Base-by-base conservation (phyloP, 2,113 vertebrate genomes). In the Onychorhynchus coronatus region DNA sequence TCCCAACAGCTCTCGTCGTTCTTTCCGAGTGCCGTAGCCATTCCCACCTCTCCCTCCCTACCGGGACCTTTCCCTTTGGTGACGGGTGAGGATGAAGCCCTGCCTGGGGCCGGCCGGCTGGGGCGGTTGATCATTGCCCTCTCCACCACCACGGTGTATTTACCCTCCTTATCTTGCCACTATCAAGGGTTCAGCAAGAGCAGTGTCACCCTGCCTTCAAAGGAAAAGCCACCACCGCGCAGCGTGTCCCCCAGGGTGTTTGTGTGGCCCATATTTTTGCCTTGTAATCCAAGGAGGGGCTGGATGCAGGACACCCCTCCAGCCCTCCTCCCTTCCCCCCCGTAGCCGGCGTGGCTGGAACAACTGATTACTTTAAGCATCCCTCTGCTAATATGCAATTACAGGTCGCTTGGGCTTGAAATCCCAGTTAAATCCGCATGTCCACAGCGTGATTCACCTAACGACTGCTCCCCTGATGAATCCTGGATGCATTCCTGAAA, bases 131-230 rank as follows among this genome's bases (percentile, higher is more conserved):
- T 97, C 95, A 3, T 95, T 93, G 96, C 86, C 91, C 94, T n/a
- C 35, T 56, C 30, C 86, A 63, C n/a, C 95, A 66, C 79, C 79
- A 8, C 12, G 5, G 6, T 3, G 3, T 95, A 35, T 97, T 97
- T 89, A 28, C 90, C 37, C 79, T 87, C 7, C 95, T 97, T 97
- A 97, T 97, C 97, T 87, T 0, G 23, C 25, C 19, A 0, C 80
- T 91, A 17, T 91, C 93, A 5, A 3, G 4, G 58, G 30, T 81
- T 19, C 65, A 14, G 74, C 75, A 1, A 16, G 84, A 95, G 87
- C 95, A 7, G 92, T 94, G 97, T 97, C 96, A 96, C 97, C 90
- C 78, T 91, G 93, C 81, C 96, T 96, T 68, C 95, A 63, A 42
- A 89, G 91, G 52, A 6, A 41, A 61, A 59, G 70, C 76, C 96